Evolutionary conservation across 2,113 vertebrate genomes (phyloP).

Genomic region (Syrrhaptes paradoxus): DNA sequence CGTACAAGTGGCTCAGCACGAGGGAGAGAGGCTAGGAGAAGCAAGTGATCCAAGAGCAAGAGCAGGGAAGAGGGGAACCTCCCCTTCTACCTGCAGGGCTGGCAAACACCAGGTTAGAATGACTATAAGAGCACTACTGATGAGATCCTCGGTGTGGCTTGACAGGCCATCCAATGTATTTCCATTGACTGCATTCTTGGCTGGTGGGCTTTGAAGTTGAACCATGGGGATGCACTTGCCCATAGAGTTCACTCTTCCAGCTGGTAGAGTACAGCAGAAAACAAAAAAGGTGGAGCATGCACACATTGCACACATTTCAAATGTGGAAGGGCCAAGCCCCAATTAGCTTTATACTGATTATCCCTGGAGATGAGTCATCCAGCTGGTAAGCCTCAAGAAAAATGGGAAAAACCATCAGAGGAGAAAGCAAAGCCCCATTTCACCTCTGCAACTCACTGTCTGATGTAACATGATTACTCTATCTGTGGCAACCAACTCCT

Average conservation of each 20-base stretch:
- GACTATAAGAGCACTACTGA: background rate
- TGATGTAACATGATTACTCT: background rate
- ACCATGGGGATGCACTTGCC: background rate
- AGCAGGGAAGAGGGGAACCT: background rate
- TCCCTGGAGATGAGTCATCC: background rate
- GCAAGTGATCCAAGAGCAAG: background rate
- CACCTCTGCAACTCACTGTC: background rate
- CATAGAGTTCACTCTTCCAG: background rate
- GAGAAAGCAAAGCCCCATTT: background rate
- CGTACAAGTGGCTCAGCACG: background rate
- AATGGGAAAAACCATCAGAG: background rate
- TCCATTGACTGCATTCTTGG: background rate
- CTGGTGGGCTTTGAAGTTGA: background rate
- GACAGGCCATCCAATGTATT: background rate
- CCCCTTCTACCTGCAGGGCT: background rate
- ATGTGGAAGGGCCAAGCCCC: background rate
- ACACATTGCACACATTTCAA: background rate
- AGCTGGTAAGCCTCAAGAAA: background rate
- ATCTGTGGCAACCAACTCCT: background rate
- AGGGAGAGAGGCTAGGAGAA: background rate
- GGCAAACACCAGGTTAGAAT: background rate
- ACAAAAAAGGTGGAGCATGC: background rate
- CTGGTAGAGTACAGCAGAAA: background rate
- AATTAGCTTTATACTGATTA: background rate
- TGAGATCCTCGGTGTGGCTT: background rate